Percentiles rank a stretch among this genome's conserved stretches.
Conservation (phyloP, 2,113 vertebrate species). For the Hemibagrus wyckioides region DNA sequence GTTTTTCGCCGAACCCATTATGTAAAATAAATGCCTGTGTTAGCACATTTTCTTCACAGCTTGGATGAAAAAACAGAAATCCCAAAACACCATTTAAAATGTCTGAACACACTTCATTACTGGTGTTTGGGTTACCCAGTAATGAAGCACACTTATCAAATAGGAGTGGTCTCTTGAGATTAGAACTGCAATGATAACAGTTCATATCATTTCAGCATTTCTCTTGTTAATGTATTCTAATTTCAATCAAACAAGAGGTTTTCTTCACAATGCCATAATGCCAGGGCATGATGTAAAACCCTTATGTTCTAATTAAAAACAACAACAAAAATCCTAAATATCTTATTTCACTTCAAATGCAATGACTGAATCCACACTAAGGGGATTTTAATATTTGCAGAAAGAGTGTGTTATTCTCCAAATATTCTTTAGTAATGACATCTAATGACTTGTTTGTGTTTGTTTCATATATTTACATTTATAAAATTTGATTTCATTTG, state of each 20-base stretch:
- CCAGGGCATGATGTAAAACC: slow-evolving; percentile 55
- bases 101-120: slow-evolving; percentile 30
- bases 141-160: slow-evolving; percentile 46
- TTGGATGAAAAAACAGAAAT: background rate
- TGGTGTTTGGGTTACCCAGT: slow-evolving; percentile 17
- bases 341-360: slow-evolving; percentile 33
- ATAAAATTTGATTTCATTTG: no score
- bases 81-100: slow-evolving; percentile 10
- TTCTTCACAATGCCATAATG: slow-evolving; percentile 57
- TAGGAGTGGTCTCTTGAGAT: slow-evolving; percentile 43
- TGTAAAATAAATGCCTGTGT: background rate
- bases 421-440: no score
- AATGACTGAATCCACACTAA: background rate
- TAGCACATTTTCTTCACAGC: background rate
- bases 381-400: no score
- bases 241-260: slow-evolving; percentile 54
- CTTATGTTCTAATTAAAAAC: slow-evolving; percentile 69
- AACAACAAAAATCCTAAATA: slow-evolving; percentile 70
- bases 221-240: slow-evolving; percentile 35
- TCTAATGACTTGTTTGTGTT: background rate
- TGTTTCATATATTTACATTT: background rate
- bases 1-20: background rate
- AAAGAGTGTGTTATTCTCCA: no score
- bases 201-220: slow-evolving; percentile 25
- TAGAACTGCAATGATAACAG: slow-evolving; percentile 31